Evolutionary conservation across 2,888 invertebrate genomes (phyloP), one percentile per base, ranked within the genome.

Genomic region (Rhamnusium bicolor): DNA sequence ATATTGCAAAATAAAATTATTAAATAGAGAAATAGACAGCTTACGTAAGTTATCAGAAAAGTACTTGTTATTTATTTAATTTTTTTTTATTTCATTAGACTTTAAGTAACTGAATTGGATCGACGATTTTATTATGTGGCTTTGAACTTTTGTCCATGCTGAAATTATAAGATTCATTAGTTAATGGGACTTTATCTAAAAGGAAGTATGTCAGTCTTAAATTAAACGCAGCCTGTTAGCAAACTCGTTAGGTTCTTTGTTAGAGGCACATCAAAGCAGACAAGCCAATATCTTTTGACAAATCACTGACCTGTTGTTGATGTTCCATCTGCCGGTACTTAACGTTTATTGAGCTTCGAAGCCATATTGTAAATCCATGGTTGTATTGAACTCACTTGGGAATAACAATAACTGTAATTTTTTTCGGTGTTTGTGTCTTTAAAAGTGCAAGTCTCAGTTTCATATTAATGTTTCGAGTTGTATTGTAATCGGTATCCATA

Each of bases 201-300:
- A 63, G n/a, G 40, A 62, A 54, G 54, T 24, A n/a, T 21, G 7
- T n/a, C 54, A 19, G 40, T 27, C 61, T 24, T 62, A 62, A 51
- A 63, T 63, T 63, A 63, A 63, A 63, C 51, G 49, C 24, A 51
- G 29, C 29, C 47, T 24, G 18, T 53, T 54, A 68, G 27, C 58
- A 58, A 51, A 58, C 58, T 68, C 27, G 14, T 68, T 68, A 51
- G n/a, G 24, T 47, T 56, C 58, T 68, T 68, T 68, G 56, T 47
- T 29, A 46, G 19, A 32, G 16, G 24, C 16, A 68, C 56, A 68
- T 68, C 68, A 68, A 68, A 69, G 61, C 29, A 49, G 8, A 60
- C 29, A 49, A 60, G 49, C 46, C 60, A 58, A 69, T 69, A 58
- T 69, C 60, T 40, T 69, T 69, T 69, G 69, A 69, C 60, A 60